Evolutionary conservation across 2,888 invertebrate species (phyloP).

Genomic region (Entomobrya multifasciata): DNA sequence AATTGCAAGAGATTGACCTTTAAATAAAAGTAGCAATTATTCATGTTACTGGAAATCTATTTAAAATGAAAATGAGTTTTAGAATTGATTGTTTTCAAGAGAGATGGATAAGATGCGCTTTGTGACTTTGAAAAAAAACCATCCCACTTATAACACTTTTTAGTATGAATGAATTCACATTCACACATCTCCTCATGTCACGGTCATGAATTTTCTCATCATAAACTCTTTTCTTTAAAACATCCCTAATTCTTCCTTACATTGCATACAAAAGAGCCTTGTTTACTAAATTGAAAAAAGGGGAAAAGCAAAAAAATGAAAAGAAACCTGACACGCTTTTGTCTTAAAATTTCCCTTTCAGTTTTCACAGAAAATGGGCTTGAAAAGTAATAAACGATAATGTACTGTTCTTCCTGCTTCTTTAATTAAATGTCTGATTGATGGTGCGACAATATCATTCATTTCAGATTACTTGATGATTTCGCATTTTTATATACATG

Average conservation of each 20-base stretch:
- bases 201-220: slow-evolving; percentile 65
- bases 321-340: slow-evolving; percentile 33
- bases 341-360: slow-evolving; percentile 26
- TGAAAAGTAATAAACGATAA: slow-evolving; percentile 4
- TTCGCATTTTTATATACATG: not conserved
- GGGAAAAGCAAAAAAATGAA: not conserved
- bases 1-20: slow-evolving; percentile 43
- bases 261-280: slow-evolving; percentile 11
- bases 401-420: slow-evolving; percentile 23
- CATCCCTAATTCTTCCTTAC: not conserved
- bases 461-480: not conserved
- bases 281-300: slow-evolving; percentile 29
- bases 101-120: slow-evolving; percentile 13
- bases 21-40: slow-evolving; percentile 14
- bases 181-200: slow-evolving; percentile 20
- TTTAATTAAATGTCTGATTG: slow-evolving; percentile 23
- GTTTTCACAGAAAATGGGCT: slow-evolving; percentile 8
- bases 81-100: slow-evolving; percentile 20
- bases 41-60: slow-evolving; percentile 66
- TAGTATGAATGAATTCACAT: slow-evolving; percentile 36
- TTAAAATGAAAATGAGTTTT: slow-evolving; percentile 35
- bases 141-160: not conserved
- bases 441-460: slow-evolving; percentile 24
- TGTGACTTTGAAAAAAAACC: slow-evolving; percentile 25
- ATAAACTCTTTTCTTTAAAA: not conserved